A percentile compares a stretch with the other conserved stretches of the same genome.
These are phyloP conservation scores for Gymnoscopelus microlampas DNA, from an alignment of 2,797 vertebrate genomes.

Conservation along the genomic window DNA sequence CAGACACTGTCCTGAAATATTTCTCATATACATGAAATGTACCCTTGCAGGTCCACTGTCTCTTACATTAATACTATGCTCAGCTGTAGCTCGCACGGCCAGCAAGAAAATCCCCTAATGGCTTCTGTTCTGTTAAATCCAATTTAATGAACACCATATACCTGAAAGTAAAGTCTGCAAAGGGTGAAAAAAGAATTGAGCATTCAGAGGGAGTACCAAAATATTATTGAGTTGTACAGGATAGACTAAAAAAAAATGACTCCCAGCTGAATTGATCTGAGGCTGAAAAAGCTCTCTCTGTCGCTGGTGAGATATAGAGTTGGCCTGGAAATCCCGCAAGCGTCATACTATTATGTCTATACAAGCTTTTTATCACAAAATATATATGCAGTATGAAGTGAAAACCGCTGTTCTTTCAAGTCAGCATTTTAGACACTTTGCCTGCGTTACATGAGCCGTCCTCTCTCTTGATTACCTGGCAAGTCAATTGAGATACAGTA, in stretches of 20 bases:
- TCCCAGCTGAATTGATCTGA: constrained; percentile 16
- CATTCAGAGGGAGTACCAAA: constrained; percentile 29
- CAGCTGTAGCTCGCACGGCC: no score
- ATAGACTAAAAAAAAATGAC: constrained; percentile 8
- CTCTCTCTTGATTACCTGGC: constrained; percentile 27
- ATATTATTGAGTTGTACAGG: constrained; percentile 30
- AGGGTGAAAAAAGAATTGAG: constrained; percentile 24
- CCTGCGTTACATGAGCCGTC: constrained; percentile 50
- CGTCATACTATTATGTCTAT: constrained; percentile 29
- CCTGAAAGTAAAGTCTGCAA: constrained; percentile 39
- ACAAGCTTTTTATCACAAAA: constrained; percentile 45
- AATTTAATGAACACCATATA: constrained; percentile 45
- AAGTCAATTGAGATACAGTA: constrained; percentile 21
- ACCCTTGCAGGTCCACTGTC: neutral
- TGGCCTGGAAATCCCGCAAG: constrained; percentile 24
- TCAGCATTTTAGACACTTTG: constrained; percentile 59
- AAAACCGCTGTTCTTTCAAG: constrained; percentile 52
- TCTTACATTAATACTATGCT: neutral
- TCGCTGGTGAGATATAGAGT: constrained; percentile 46
- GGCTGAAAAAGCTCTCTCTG: constrained; percentile 38
- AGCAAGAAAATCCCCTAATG: constrained; percentile 1
- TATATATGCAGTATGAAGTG: constrained; percentile 45
- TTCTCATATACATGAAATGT: neutral
- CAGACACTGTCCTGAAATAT: neutral
- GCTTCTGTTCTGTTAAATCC: constrained; percentile 38